phyloP scores from a whole-genome alignment of 2,888 invertebrate genomes.

The Prenolepis imparis region DNA sequence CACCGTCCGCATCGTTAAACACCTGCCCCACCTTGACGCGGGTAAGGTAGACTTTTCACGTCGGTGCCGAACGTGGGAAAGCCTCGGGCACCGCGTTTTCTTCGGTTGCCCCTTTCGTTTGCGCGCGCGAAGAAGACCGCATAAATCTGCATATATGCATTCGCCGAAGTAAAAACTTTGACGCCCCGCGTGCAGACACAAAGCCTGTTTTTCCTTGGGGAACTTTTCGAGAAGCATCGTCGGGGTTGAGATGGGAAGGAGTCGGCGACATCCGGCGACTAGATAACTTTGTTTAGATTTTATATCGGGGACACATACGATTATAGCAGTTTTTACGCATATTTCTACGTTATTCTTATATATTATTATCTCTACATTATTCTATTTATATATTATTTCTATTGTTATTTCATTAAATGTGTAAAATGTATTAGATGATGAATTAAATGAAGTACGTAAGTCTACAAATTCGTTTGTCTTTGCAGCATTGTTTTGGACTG shows the following conservation, averaged over 20 bases:
- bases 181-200: constrained; percentile 72
- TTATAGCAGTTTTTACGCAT: background rate
- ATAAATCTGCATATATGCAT: constrained; percentile 85
- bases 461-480: background rate
- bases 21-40: constrained; percentile 61
- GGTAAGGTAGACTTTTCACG: constrained; percentile 68
- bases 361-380: background rate
- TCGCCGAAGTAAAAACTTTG: constrained; percentile 81
- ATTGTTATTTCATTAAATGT: background rate
- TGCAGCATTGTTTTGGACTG: background rate
- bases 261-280: constrained; percentile 24
- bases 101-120: constrained; percentile 68
- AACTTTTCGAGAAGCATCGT: constrained; percentile 70
- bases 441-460: background rate
- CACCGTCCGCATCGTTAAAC: constrained; percentile 73
- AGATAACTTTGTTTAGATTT: constrained; percentile 33
- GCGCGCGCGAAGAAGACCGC: constrained; percentile 76
- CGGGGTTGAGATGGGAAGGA: constrained; percentile 51
- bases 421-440: background rate
- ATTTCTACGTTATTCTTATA: background rate
- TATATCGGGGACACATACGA: background rate
- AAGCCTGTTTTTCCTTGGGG: constrained; percentile 71
- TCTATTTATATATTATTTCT: background rate
- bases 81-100: constrained; percentile 66
- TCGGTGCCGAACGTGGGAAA: constrained; percentile 73